A percentile compares a stretch with the other conserved stretches of the same genome.
Evolutionary conservation across 2,888 invertebrate genomes (phyloP).

Genomic region (Neuroscelio doddi): DNA sequence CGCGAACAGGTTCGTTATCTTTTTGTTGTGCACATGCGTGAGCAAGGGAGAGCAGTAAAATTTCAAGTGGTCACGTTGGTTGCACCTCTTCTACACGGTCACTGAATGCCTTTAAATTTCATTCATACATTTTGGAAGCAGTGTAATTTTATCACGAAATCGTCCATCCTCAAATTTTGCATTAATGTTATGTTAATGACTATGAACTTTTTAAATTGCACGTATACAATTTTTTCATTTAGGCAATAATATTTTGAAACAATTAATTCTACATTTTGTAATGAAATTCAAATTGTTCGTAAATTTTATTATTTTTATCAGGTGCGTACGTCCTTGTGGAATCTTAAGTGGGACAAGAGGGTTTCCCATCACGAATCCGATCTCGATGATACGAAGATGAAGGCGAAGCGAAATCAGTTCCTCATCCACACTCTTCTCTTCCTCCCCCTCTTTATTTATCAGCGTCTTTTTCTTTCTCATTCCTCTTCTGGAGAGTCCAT

Average conservation of each 20-base stretch:
- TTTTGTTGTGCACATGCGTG: constrained; percentile 24
- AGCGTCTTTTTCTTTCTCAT: constrained; percentile 4
- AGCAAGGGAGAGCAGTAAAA: constrained; percentile 22
- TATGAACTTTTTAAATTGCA: too few relatives aligned
- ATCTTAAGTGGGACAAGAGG: constrained; percentile 39
- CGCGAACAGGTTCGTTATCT: constrained; percentile 30
- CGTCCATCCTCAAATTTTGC: too few relatives aligned
- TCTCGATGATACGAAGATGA: constrained; percentile 35
- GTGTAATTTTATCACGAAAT: constrained; percentile 25
- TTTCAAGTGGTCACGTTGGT: constrained; percentile 38
- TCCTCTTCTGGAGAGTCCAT: constrained; percentile 41
- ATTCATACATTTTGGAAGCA: constrained; percentile 31
- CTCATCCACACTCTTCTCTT: constrained; percentile 16
- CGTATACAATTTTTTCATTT: too few relatives aligned
- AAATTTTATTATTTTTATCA: constrained; percentile 39
- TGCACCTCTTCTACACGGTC: constrained; percentile 28
- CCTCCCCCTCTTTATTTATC: not conserved
- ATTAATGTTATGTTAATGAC: too few relatives aligned
- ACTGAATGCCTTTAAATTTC: constrained; percentile 35
- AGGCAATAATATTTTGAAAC: too few relatives aligned
- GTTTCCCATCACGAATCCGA: constrained; percentile 33
- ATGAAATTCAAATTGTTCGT: too few relatives aligned
- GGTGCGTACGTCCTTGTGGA: constrained; percentile 42
- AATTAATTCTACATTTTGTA: too few relatives aligned
- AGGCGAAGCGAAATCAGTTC: constrained; percentile 39